Conservation (phyloP, 2,113 vertebrate genomes). For the Merops nubicus region DNA sequence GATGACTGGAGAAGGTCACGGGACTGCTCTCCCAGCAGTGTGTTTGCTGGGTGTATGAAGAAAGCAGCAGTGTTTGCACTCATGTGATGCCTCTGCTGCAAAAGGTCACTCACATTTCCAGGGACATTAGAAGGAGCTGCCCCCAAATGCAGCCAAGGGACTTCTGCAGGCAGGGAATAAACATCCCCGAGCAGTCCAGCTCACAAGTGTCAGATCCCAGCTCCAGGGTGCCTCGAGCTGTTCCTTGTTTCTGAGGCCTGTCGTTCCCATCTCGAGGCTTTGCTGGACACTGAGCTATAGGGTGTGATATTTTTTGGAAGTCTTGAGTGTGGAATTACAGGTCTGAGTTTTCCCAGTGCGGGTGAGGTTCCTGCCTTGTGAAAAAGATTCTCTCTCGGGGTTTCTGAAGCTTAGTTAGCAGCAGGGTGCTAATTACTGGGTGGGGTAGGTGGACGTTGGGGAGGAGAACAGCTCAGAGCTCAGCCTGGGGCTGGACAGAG, state of each 20-base stretch:
- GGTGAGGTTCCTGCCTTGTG: background rate
- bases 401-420: background rate
- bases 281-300: accelerated
- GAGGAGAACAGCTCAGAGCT: background rate
- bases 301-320: background rate
- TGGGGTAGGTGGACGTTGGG: no score
- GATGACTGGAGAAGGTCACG: constrained; percentile 39
- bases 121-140: background rate
- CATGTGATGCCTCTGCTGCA: background rate
- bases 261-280: background rate
- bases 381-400: background rate
- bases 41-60: background rate
- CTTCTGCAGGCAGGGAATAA: background rate
- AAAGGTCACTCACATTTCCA: background rate
- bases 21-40: background rate
- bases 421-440: background rate
- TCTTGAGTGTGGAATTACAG: accelerated
- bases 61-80: background rate
- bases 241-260: accelerated
- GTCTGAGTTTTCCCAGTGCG: background rate
- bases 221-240: background rate
- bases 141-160: background rate
- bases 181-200: background rate
- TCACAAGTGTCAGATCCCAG: background rate
- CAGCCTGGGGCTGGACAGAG: background rate